phyloP scores from a whole-genome alignment of 92 coral and sea anemone species.

The Epizoanthus rinbou region DNA sequence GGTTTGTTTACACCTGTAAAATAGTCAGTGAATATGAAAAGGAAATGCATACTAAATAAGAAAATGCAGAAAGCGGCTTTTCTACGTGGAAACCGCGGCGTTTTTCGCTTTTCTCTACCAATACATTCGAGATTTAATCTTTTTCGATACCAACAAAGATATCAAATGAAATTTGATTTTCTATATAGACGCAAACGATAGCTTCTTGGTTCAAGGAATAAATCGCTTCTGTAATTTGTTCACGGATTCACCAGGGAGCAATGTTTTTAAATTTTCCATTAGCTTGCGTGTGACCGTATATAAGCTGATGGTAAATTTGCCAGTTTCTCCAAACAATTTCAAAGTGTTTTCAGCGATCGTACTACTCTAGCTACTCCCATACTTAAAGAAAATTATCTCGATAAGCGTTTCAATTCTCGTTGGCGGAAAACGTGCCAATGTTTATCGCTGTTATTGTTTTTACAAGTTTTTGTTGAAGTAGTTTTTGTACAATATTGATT shows the following conservation, averaged over 20 bases:
- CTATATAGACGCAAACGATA: neutral
- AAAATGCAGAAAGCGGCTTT: neutral
- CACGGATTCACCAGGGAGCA: slow-evolving; percentile 30
- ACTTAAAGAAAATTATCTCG: slow-evolving; percentile 16
- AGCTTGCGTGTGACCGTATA: slow-evolving; percentile 20
- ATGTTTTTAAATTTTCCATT: slow-evolving; percentile 3
- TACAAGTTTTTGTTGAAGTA: slow-evolving; percentile 39
- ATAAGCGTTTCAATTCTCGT: neutral
- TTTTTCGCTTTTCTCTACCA: neutral
- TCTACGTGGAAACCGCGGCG: neutral
- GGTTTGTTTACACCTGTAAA: slow-evolving; percentile 44
- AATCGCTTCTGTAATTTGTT: slow-evolving; percentile 13
- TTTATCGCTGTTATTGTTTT: slow-evolving; percentile 22
- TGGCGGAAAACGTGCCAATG: slow-evolving; percentile 28
- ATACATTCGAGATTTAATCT: neutral
- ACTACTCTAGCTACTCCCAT: neutral
- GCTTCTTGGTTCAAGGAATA: neutral
- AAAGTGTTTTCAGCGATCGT: neutral
- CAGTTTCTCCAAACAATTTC: neutral
- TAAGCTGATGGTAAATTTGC: slow-evolving; percentile 2
- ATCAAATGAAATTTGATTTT: neutral
- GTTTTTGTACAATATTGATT: slow-evolving; percentile 41
- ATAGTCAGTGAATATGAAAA: slow-evolving; percentile 32
- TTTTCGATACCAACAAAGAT: neutral
- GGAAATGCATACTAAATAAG: slow-evolving; percentile 25